Evolutionary conservation across 1,140 invertebrate genomes (phyloP).

Genomic region (Steinernema khuongi): DNA sequence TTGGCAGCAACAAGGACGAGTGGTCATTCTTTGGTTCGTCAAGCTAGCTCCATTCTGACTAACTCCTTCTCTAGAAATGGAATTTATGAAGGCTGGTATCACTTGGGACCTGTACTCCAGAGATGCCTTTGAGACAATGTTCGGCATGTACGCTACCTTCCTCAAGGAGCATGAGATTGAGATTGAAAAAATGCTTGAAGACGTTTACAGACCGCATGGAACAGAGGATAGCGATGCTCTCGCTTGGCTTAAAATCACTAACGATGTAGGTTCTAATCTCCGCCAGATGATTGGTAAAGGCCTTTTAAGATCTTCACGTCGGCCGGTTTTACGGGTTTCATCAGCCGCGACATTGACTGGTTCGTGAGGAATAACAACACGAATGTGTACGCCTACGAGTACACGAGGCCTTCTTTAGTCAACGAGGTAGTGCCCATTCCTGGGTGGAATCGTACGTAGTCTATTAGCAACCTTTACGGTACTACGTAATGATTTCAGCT

Average conservation of each 20-base stretch:
- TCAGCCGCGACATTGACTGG: conserved; percentile 6
- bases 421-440: background rate
- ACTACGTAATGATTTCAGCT: conserved; percentile 4
- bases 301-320: conserved; percentile 16
- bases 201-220: background rate
- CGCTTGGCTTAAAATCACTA: conserved; percentile 5
- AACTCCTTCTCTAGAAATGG: background rate
- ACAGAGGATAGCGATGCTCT: background rate
- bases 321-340: conserved; percentile 17
- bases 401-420: background rate
- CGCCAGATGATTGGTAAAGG: background rate
- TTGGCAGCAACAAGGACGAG: conserved; percentile 21
- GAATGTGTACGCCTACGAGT: conserved; percentile 18
- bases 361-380: conserved; percentile 11
- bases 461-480: background rate
- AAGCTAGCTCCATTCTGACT: background rate
- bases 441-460: conserved; percentile 17
- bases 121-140: background rate
- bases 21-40: conserved; percentile 7
- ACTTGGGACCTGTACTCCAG: background rate
- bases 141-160: background rate
- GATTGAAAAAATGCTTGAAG: conserved; percentile 15
- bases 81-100: background rate
- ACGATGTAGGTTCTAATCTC: background rate
- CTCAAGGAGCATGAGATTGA: background rate